These are phyloP conservation scores for Arrhopalites spinosus DNA, from an alignment of 2,888 invertebrate genomes.

Conservation along the genomic window DNA sequence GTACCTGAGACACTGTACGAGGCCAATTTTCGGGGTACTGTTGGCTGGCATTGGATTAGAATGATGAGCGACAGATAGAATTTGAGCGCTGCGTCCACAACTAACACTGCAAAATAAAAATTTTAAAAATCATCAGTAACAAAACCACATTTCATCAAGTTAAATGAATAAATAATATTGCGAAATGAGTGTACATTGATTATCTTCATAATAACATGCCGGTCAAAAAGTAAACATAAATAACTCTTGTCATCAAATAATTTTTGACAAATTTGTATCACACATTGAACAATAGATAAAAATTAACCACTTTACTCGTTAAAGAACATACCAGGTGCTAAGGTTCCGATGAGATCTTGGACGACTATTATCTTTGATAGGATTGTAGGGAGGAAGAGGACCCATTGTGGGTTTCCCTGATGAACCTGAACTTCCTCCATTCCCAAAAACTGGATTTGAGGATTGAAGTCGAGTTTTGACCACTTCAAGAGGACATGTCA, in stretches of 20 bases:
- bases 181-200: no score
- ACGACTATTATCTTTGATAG: slow-evolving; percentile 61
- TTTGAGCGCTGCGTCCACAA: slow-evolving; percentile 54
- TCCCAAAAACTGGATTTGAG: slow-evolving; percentile 71
- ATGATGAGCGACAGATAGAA: slow-evolving; percentile 57
- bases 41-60: slow-evolving; percentile 48
- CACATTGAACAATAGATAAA: no score
- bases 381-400: neutral
- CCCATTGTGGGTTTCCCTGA: neutral
- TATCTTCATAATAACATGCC: no score
- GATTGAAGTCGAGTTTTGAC: slow-evolving; percentile 94
- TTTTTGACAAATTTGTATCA: no score
- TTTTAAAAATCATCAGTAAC: no score
- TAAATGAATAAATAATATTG: no score
- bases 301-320: no score
- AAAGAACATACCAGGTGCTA: slow-evolving; percentile 62
- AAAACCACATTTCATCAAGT: no score
- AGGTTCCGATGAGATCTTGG: slow-evolving; percentile 71
- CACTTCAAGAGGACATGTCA: slow-evolving; percentile 97
- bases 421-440: slow-evolving; percentile 11
- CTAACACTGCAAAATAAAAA: slow-evolving; percentile 57
- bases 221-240: no score
- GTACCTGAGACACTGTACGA: slow-evolving; percentile 80
- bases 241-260: no score
- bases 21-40: slow-evolving; percentile 66